A percentile compares a stretch with the other conserved stretches of the same genome.
phyloP scores from a whole-genome alignment of 2,888 invertebrate species.

The Troides aeacus region DNA sequence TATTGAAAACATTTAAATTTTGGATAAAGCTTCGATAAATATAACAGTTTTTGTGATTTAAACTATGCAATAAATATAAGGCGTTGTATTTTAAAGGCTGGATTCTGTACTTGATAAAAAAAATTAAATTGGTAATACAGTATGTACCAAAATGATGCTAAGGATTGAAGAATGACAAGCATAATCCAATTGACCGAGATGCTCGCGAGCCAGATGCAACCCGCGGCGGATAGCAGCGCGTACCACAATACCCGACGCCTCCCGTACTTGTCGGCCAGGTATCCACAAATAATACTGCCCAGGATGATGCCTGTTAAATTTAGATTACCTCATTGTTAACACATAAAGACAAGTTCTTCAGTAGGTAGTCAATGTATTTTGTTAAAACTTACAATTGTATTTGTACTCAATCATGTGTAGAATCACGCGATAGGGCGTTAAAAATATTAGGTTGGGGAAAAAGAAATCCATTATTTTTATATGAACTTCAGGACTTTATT shows the following conservation, averaged over 20 bases:
- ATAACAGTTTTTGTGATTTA: too few relatives aligned
- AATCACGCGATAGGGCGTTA: too few relatives aligned
- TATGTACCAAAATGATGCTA: slow-evolving; percentile 59
- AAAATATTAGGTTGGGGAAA: too few relatives aligned
- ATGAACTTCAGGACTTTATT: too few relatives aligned
- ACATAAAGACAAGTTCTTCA: not conserved
- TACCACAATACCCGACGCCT: slow-evolving; percentile 53
- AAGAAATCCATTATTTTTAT: too few relatives aligned
- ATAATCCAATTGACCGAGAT: slow-evolving; percentile 68
- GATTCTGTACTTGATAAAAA: too few relatives aligned
- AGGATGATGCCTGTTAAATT: slow-evolving; percentile 49
- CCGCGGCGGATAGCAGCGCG: slow-evolving; percentile 45
- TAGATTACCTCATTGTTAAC: not conserved
- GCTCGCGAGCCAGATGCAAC: slow-evolving; percentile 55
- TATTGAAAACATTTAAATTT: too few relatives aligned
- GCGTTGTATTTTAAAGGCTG: too few relatives aligned
- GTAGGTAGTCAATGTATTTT: not conserved
- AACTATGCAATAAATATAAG: too few relatives aligned
- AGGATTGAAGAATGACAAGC: slow-evolving; percentile 58
- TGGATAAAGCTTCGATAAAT: too few relatives aligned
- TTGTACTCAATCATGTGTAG: too few relatives aligned
- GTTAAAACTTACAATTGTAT: too few relatives aligned
- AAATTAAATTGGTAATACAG: not conserved
- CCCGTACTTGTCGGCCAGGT: slow-evolving; percentile 60
- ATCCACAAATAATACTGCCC: slow-evolving; percentile 61